These are phyloP conservation scores for Nibea albiflora DNA, from an alignment of 2,113 vertebrate species.

Conservation along the genomic window DNA sequence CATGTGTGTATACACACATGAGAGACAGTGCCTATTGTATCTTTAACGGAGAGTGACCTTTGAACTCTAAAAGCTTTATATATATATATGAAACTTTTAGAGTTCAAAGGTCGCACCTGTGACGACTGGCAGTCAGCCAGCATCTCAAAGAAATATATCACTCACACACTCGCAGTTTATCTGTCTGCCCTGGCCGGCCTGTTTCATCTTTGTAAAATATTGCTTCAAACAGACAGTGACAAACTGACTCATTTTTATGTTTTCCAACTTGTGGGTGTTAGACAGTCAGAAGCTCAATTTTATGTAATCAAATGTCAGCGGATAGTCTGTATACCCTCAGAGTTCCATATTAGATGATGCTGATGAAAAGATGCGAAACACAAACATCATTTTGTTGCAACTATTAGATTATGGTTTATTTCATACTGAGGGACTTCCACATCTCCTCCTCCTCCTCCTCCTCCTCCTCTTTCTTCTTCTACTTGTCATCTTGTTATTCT, in stretches of 20 bases:
- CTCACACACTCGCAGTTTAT: slow-evolving; percentile 29
- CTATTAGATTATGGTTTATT: slow-evolving; percentile 34
- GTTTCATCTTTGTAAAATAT: slow-evolving; percentile 55
- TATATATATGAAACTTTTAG: slow-evolving; percentile 3
- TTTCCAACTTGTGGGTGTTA: slow-evolving; percentile 46
- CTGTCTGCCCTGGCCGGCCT: slow-evolving; percentile 19
- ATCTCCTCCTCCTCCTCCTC: neutral
- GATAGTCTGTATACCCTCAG: slow-evolving; percentile 15
- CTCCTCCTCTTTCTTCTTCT: neutral
- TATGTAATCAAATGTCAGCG: slow-evolving; percentile 58
- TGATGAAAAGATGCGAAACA: slow-evolving; percentile 49
- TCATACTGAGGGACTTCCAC: slow-evolving; percentile 8
- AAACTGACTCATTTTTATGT: slow-evolving; percentile 54
- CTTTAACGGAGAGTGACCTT: neutral
- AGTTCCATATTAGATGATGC: slow-evolving; percentile 49
- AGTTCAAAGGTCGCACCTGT: slow-evolving; percentile 61
- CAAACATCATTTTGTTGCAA: slow-evolving; percentile 38
- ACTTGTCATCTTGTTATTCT: neutral
- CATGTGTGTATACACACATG: neutral
- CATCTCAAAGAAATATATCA: slow-evolving; percentile 37
- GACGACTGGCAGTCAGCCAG: slow-evolving; percentile 45
- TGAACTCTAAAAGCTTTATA: too few species aligned
- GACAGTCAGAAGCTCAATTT: slow-evolving; percentile 48
- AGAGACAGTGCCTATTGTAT: slow-evolving; percentile 9
- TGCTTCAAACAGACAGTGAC: slow-evolving; percentile 56